Evolutionary conservation across 2,797 vertebrate species (phyloP).

Genomic region (Mormyrops boulengeri): DNA sequence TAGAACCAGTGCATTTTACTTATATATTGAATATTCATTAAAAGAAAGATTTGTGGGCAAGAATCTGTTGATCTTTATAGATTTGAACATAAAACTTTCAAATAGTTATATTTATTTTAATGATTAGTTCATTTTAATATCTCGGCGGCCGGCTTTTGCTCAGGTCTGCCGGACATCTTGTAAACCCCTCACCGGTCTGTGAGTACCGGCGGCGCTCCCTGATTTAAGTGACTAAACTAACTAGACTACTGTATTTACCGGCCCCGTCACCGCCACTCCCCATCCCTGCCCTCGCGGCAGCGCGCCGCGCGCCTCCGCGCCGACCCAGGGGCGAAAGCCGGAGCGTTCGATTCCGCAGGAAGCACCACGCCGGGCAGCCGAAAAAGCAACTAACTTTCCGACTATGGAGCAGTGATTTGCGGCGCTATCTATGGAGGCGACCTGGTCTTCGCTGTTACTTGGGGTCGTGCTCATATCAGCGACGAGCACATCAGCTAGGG

Average conservation of each 20-base stretch:
- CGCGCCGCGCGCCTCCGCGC: constrained; percentile 49
- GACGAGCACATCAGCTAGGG: constrained; percentile 54
- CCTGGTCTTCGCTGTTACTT: constrained; percentile 62
- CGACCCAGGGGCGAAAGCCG: constrained; percentile 35
- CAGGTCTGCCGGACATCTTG: not conserved
- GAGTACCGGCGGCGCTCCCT: not conserved
- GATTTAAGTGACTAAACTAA: not conserved
- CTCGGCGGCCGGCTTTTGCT: not conserved
- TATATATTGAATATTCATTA: not conserved
- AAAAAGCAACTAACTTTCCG: not conserved
- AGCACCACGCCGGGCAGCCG: constrained; percentile 39
- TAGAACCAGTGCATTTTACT: not conserved
- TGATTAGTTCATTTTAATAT: not conserved
- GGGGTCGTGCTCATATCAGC: constrained; percentile 57
- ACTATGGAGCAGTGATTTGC: constrained; percentile 55
- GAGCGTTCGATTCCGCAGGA: constrained; percentile 44
- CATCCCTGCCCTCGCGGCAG: constrained; percentile 51
- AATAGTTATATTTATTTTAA: not conserved
- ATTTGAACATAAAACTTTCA: not conserved
- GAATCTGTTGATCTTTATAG: not conserved
- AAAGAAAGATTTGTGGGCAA: not conserved
- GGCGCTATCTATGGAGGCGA: constrained; percentile 58
- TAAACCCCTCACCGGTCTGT: not conserved
- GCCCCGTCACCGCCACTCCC: constrained; percentile 50
- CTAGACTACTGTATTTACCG: not conserved